Percentiles rank a stretch among this genome's conserved stretches.
These are phyloP conservation scores for Haemorhous mexicanus DNA, from an alignment of 2,113 vertebrate genomes.

Conservation along the genomic window DNA sequence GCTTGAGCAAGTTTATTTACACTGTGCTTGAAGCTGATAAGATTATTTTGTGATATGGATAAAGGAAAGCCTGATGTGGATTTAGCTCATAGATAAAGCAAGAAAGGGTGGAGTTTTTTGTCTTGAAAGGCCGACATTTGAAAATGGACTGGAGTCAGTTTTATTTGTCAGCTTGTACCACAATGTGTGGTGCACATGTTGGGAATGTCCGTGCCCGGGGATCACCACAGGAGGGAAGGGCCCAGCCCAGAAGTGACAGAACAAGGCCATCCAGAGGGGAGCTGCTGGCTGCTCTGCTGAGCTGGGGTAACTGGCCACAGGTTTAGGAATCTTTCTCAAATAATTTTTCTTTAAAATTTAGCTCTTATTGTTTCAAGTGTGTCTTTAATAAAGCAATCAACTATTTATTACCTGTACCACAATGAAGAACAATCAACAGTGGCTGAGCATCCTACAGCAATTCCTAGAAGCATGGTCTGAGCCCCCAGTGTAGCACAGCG, in stretches of 20 bases:
- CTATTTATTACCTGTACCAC: not conserved
- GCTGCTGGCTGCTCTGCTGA: not conserved
- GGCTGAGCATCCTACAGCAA: not conserved
- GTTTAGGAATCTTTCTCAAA: not conserved
- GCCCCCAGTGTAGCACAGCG: too few relatives aligned
- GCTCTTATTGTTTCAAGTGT: not conserved
- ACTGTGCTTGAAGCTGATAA: constrained; percentile 8
- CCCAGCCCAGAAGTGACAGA: not conserved
- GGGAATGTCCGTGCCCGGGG: not conserved
- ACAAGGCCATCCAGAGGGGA: not conserved
- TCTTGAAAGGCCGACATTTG: not conserved
- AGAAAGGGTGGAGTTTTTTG: not conserved
- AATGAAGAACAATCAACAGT: not conserved
- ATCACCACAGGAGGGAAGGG: not conserved
- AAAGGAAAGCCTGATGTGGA: not conserved
- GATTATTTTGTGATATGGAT: constrained; percentile 6
- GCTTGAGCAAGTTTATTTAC: constrained; percentile 24
- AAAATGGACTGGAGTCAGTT: not conserved
- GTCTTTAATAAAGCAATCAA: not conserved
- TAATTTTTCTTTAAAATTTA: not conserved
- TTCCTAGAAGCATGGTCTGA: too few relatives aligned
- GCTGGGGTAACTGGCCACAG: not conserved
- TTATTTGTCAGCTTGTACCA: not conserved
- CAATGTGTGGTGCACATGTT: not conserved
- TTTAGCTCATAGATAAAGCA: not conserved